Percentiles rank a stretch among this genome's conserved stretches.
These are phyloP conservation scores for Epinephelus lanceolatus DNA, from an alignment of 2,113 vertebrate species.

Conservation along the genomic window DNA sequence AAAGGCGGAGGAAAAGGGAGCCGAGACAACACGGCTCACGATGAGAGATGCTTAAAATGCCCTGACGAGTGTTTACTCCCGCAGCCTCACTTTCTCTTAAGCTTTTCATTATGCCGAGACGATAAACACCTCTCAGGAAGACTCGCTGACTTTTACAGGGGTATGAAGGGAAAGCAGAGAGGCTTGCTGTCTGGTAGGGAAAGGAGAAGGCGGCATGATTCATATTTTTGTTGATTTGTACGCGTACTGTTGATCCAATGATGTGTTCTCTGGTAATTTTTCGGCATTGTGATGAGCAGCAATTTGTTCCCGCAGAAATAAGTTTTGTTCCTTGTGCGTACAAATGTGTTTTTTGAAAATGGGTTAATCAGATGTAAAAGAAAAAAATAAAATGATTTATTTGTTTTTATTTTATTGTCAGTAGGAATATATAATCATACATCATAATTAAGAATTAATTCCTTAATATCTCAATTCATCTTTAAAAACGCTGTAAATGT, in stretches of 20 bases:
- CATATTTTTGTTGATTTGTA: slow-evolving; percentile 50
- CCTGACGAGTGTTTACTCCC: slow-evolving; percentile 80
- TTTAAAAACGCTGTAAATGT: not conserved
- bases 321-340: not conserved
- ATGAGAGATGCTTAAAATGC: slow-evolving; percentile 81
- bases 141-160: slow-evolving; percentile 62
- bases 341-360: not conserved
- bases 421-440: not conserved
- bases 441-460: not conserved
- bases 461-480: not conserved
- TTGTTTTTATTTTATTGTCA: slow-evolving; percentile 21
- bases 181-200: slow-evolving; percentile 37
- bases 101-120: slow-evolving; percentile 82
- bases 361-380: not conserved
- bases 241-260: slow-evolving; percentile 30
- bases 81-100: slow-evolving; percentile 81
- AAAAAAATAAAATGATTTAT: not conserved
- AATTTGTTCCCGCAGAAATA: not conserved
- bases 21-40: slow-evolving; percentile 68
- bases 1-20: slow-evolving; percentile 61
- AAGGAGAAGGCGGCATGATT: slow-evolving; percentile 27
- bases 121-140: slow-evolving; percentile 76
- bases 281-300: slow-evolving; percentile 15
- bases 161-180: slow-evolving; percentile 49
- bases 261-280: slow-evolving; percentile 24